Evolutionary conservation across 2,113 vertebrate genomes (phyloP).

Genomic region (Elaphurus davidianus): DNA sequence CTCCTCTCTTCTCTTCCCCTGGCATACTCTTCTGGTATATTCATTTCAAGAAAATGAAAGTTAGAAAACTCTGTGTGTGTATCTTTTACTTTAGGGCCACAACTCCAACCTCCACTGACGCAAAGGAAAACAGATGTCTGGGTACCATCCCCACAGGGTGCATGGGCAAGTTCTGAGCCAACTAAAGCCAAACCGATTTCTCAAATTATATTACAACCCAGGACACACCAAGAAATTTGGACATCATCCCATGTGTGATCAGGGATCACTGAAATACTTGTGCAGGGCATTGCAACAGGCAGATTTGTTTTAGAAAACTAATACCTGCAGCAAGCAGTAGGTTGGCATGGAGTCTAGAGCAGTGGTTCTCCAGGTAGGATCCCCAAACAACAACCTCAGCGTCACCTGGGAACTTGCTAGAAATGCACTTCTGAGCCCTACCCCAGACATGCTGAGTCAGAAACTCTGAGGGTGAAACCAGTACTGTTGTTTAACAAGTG

Average conservation of each 20-base stretch:
- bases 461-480: not conserved
- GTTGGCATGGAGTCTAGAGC: not conserved
- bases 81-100: not conserved
- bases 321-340: not conserved
- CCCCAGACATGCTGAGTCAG: not conserved
- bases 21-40: not conserved
- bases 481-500: not conserved
- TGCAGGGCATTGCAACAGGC: not conserved
- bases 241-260: not conserved
- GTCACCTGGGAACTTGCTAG: not conserved
- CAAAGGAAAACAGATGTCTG: not conserved
- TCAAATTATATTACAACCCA: not conserved
- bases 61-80: not conserved
- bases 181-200: not conserved
- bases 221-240: not conserved
- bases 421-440: not conserved
- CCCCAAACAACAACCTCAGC: not conserved
- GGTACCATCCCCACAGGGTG: not conserved
- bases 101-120: not conserved
- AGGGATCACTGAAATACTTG: not conserved
- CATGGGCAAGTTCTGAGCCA: not conserved
- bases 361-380: not conserved
- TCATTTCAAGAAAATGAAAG: not conserved
- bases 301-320: not conserved
- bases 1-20: not conserved